phyloP scores from a whole-genome alignment of 2,113 vertebrate species.

The Carollia perspicillata region DNA sequence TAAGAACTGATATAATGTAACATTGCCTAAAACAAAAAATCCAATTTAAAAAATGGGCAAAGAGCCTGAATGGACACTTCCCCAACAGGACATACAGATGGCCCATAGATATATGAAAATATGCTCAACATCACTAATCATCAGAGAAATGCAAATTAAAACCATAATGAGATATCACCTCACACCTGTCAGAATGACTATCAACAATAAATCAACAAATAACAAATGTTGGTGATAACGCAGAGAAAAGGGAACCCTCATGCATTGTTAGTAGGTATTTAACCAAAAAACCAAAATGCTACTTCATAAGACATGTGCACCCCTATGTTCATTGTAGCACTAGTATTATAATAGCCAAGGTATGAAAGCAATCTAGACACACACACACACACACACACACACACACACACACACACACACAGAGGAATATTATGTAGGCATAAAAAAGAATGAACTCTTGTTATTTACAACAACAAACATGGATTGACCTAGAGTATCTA shows the following conservation, averaged over 20 bases:
- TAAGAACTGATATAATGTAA: neutral
- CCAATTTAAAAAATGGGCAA: too few relatives aligned
- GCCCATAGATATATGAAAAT: too few relatives aligned
- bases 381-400: neutral
- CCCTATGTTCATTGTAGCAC: neutral
- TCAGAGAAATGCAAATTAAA: too few relatives aligned
- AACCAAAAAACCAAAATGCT: neutral
- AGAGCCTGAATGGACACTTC: too few relatives aligned
- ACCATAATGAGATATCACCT: too few relatives aligned
- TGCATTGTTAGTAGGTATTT: neutral
- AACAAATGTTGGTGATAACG: neutral
- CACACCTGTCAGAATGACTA: too few relatives aligned
- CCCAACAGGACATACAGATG: too few relatives aligned
- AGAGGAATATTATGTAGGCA: too few relatives aligned
- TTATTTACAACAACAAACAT: neutral
- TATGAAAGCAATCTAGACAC: neutral
- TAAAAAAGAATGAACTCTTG: neutral
- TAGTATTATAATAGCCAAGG: neutral
- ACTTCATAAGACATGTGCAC: neutral
- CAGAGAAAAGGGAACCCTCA: neutral
- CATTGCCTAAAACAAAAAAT: too few relatives aligned
- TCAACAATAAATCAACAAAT: neutral
- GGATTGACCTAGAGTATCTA: neutral
- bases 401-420: neutral
- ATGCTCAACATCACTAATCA: too few relatives aligned